These are phyloP conservation scores for Phoeniculus purpureus DNA, from an alignment of 2,797 vertebrate species.

Conservation along the genomic window DNA sequence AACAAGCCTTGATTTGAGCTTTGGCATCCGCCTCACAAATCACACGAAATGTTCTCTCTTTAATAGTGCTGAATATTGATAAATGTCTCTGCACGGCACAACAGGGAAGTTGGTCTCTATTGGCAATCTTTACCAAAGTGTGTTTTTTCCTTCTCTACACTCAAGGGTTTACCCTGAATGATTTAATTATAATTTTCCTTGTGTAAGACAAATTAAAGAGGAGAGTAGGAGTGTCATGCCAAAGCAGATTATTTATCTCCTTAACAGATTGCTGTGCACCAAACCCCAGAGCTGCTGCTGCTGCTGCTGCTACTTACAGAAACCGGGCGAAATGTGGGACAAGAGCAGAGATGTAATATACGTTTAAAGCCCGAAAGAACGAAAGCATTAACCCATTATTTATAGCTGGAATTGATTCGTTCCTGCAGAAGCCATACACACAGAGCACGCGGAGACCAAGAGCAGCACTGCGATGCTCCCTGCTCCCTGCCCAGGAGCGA, in stretches of 20 bases:
- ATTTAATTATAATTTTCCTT: conserved; percentile 96
- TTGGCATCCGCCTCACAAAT: conserved; percentile 78
- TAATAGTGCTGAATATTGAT: conserved; percentile 79
- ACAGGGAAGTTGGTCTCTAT: conserved; percentile 78
- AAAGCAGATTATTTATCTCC: conserved; percentile 97
- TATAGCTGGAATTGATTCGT: conserved; percentile 2
- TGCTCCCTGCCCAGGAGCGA: background rate
- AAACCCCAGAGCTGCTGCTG: conserved; percentile 87
- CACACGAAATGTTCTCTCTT: conserved; percentile 77
- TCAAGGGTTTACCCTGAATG: conserved; percentile 91
- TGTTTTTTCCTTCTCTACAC: conserved; percentile 79
- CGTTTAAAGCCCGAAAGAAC: conserved; percentile 56
- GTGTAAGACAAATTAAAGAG: conserved; percentile 96
- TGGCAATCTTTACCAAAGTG: conserved; percentile 82
- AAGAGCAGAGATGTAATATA: conserved; percentile 58
- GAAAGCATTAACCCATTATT: conserved; percentile 64
- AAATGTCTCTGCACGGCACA: conserved; percentile 75
- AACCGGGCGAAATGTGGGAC: conserved; percentile 81
- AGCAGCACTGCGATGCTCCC: background rate
- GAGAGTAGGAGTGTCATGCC: conserved; percentile 87
- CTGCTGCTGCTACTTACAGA: conserved; percentile 75
- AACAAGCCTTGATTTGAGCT: conserved; percentile 79
- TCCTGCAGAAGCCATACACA: background rate
- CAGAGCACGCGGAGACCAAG: background rate
- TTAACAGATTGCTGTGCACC: conserved; percentile 91